Percentiles rank a stretch among this genome's conserved stretches.
phyloP scores from a whole-genome alignment of 2,888 invertebrate genomes.

The Standfussiana lucernea region DNA sequence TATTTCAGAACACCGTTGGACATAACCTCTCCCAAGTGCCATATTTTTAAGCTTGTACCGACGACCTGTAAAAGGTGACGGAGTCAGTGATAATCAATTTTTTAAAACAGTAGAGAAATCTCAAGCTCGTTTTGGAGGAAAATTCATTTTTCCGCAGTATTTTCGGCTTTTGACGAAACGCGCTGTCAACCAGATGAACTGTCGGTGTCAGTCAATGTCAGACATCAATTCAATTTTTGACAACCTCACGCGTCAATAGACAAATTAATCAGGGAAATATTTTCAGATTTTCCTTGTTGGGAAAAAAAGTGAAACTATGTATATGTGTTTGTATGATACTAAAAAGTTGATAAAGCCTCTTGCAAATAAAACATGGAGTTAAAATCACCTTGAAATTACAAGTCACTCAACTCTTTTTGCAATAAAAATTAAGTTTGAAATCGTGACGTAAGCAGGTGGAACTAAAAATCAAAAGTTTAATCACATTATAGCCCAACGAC shows the following conservation, averaged over 20 bases:
- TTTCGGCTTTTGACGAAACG: neutral
- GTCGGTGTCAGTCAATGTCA: constrained; percentile 38
- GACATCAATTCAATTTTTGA: constrained; percentile 27
- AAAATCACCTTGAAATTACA: neutral
- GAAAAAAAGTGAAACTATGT: neutral
- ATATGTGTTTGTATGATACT: neutral
- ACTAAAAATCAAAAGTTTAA: constrained; percentile 30
- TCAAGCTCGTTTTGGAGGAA: neutral
- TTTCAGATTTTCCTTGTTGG: constrained; percentile 6
- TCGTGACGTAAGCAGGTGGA: neutral
- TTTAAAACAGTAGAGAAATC: neutral
- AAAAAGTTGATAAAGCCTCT: neutral
- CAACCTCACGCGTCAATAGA: constrained; percentile 19
- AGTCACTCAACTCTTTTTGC: neutral
- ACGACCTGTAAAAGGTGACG: neutral
- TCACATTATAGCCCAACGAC: constrained; percentile 30
- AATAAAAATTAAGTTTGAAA: too few relatives aligned
- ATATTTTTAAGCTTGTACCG: neutral
- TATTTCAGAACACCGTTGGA: neutral
- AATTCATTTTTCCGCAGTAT: neutral
- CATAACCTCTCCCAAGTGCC: neutral
- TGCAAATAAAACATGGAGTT: neutral
- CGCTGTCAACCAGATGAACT: neutral
- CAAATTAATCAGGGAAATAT: constrained; percentile 6
- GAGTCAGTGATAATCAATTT: neutral